Percentiles rank a stretch among this genome's conserved stretches.
These are phyloP conservation scores for Otis tarda DNA, from an alignment of 2,113 vertebrate genomes.

Conservation along the genomic window DNA sequence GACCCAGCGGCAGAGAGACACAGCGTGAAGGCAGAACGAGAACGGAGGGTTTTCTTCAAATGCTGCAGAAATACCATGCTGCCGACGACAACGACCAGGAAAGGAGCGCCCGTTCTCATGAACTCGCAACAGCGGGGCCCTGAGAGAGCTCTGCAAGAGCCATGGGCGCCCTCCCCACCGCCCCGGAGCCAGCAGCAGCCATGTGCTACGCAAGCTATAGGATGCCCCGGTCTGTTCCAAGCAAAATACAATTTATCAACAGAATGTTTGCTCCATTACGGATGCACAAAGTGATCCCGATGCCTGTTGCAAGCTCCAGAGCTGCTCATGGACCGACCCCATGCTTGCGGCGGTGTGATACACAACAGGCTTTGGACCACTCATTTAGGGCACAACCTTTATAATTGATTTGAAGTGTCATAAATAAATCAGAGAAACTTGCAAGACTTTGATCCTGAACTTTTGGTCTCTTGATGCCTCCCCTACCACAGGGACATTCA, in stretches of 20 bases:
- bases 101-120: neutral
- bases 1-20: neutral
- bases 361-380: neutral
- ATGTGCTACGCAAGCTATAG: rapidly evolving
- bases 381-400: neutral
- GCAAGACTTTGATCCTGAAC: neutral
- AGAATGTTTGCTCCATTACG: neutral
- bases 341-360: rapidly evolving
- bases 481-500: neutral
- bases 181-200: neutral
- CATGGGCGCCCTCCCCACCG: neutral
- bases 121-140: neutral
- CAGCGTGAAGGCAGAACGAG: neutral
- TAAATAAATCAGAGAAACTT: neutral
- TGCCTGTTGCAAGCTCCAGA: neutral
- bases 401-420: neutral
- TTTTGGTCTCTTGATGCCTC: neutral
- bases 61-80: neutral
- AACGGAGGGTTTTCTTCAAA: neutral
- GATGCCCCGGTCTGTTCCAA: neutral
- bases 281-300: neutral
- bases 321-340: neutral
- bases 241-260: neutral
- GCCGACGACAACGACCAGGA: neutral
- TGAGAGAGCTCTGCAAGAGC: neutral